Evolutionary conservation across 1,140 invertebrate genomes (phyloP).

Genomic region (Amphibalanus amphitrite): DNA sequence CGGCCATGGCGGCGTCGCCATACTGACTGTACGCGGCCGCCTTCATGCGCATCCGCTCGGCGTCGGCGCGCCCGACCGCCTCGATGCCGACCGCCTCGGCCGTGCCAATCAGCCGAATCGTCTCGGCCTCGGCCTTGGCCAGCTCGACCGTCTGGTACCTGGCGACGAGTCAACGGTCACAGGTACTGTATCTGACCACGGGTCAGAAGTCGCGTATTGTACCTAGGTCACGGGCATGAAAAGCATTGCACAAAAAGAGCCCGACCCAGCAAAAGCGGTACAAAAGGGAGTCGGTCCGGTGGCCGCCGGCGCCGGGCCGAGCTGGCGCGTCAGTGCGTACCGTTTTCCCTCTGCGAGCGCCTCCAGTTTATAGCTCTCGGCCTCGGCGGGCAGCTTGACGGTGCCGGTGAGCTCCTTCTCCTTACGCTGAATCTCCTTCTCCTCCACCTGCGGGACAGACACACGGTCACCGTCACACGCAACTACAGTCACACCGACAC

Average conservation of each 20-base stretch:
- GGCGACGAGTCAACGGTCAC: too few species aligned
- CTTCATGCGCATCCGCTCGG: slow-evolving; percentile 83
- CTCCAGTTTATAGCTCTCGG: slow-evolving; percentile 79
- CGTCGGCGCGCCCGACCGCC: slow-evolving; percentile 78
- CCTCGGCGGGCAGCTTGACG: slow-evolving; percentile 80
- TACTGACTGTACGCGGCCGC: slow-evolving; percentile 88
- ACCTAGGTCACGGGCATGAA: too few species aligned
- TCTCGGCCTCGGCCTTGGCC: slow-evolving; percentile 78
- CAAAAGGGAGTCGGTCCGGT: too few species aligned
- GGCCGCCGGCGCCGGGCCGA: too few species aligned
- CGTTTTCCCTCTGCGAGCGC: slow-evolving; percentile 60
- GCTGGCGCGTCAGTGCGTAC: neutral
- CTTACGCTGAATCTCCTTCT: slow-evolving; percentile 80
- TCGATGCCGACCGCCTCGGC: slow-evolving; percentile 83
- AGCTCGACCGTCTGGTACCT: slow-evolving; percentile 73
- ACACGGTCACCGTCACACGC: too few species aligned
- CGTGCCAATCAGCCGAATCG: slow-evolving; percentile 67
- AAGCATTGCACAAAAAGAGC: too few species aligned
- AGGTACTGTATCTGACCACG: too few species aligned
- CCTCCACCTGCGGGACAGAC: slow-evolving; percentile 56
- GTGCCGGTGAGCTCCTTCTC: slow-evolving; percentile 82
- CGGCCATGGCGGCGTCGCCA: slow-evolving; percentile 83
- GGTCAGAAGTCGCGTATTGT: too few species aligned
- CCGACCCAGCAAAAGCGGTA: too few species aligned
- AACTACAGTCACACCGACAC: too few species aligned